These are phyloP conservation scores for Falco rusticolus DNA, from an alignment of 2,797 vertebrate species.

Conservation along the genomic window DNA sequence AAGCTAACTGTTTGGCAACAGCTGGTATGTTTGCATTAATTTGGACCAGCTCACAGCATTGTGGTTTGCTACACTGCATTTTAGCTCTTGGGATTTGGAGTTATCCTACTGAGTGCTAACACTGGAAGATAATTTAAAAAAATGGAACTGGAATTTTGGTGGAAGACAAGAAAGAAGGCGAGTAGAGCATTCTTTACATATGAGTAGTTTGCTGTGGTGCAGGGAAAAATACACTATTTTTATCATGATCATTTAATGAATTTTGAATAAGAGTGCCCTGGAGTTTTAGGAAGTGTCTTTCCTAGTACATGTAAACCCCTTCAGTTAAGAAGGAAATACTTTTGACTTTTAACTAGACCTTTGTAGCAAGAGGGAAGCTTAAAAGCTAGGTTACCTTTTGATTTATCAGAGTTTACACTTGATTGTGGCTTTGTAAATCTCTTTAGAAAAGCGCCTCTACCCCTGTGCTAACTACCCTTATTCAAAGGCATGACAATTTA, in stretches of 20 bases:
- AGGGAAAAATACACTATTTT: not conserved
- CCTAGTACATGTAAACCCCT: not conserved
- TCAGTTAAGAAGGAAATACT: not conserved
- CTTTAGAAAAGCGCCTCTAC: not conserved
- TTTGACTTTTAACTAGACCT: not conserved
- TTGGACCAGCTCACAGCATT: not conserved
- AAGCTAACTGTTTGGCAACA: conserved; percentile 30
- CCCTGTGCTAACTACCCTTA: not conserved
- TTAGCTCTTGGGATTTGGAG: not conserved
- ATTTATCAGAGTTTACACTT: not conserved
- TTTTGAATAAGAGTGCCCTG: not conserved
- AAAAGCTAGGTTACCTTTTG: not conserved
- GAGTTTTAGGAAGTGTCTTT: not conserved
- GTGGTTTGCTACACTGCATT: not conserved
- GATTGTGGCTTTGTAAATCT: not conserved
- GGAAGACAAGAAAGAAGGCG: not conserved
- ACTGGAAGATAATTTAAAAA: not conserved
- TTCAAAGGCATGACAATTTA: not conserved
- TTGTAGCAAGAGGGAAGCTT: not conserved
- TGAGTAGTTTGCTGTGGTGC: not conserved
- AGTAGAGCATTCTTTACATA: not conserved
- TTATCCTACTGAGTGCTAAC: not conserved
- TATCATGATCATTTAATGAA: not conserved
- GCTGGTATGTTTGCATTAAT: not conserved
- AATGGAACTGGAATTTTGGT: not conserved